Evolutionary conservation across 2,888 invertebrate species (phyloP), one percentile per base, ranked within the genome.

Genomic region (Leptodirus hochenwartii): DNA sequence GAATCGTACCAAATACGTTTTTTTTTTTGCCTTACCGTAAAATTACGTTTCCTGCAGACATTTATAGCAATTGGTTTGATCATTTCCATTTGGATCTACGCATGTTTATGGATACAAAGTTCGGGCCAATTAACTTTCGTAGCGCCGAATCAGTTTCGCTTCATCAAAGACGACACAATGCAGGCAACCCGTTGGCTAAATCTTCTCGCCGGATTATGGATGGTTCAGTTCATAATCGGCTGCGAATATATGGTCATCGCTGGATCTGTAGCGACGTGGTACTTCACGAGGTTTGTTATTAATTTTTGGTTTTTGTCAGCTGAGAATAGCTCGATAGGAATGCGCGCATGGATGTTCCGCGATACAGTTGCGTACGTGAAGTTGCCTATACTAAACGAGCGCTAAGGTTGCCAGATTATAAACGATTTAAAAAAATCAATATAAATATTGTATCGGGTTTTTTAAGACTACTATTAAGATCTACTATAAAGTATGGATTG

Each of bases 241-340:
- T 71, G 70, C 44, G 72, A 76, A 41, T 69, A 73, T 47, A 64
- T 74, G 56, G 60, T 74, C 4, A 62, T 75, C 32, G 69, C 70
- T 23, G 69, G 72, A 6, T 58, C 71, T 5, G 67, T 73, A 2
- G 62, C 69, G 2, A 55, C 53, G 4, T 76, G 74, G 74, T 76
- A 69, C 47, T 75, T 75, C 46, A 58, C 65, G 17, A 63, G 64
- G 70, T 69, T 31, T 15, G 2, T n/a, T 8, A 10, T 10, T 9
- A 24, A 9, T 24, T 20, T n/a, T n/a, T 20, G n/a, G n/a, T 8
- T 20, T 20, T 20, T 20, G 20, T 66, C n/a, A n/a, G n/a, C n/a
- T n/a, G n/a, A n/a, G n/a, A n/a, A n/a, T n/a, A n/a, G n/a, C n/a
- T n/a, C n/a, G n/a, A n/a, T n/a, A n/a, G n/a, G n/a, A n/a, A n/a